Evolutionary conservation across 2,113 vertebrate species (phyloP), one percentile per base, ranked within the genome.

Genomic region (Paradoxurus hermaphroditus): DNA sequence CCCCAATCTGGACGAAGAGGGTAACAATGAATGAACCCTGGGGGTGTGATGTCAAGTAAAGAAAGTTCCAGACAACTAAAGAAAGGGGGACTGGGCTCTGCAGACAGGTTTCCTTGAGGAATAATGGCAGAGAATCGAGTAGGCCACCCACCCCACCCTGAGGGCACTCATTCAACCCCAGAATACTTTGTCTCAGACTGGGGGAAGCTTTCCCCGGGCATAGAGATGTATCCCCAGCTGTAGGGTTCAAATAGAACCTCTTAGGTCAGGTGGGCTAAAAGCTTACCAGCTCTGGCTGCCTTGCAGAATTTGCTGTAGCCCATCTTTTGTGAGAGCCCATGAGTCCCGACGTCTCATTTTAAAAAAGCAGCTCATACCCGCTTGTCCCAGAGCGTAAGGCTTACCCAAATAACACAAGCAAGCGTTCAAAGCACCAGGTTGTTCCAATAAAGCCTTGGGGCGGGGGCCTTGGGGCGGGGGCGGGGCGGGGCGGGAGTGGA

Each of bases 71-170:
- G 49, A 27, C 0, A 16, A 77, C 14, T 56, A 19, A 68, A 59
- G 27, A 51, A 51, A 41, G 0, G 9, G 90, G 15, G 7, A 3
- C 21, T 15, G 19, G 3, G 1, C 39, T 18, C 19, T 25, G 21
- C 36, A 11, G 44, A 25, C 13, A 56, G 12, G 0, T 11, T 56
- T 31, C 5, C 73, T 65, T 11, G 7, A 44, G 68, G n/a, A 27
- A 36, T 7, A 5, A 36, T 2, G 7, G 39, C 29, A 63, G 68
- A 77, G 18, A 65, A 21, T 11, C 3, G 0, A 10, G 19, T 4
- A 12, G 7, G 4, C 25, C 7, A 16, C 0, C 3, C 39, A 31
- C 3, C 13, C 23, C 19, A 8, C 1, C 7, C 44, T 10, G 12
- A 41, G 29, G 29, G 25, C 3, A 21, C 46, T 59, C 51, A 1